A percentile compares a stretch with the other conserved stretches of the same genome.
Evolutionary conservation across 2,797 vertebrate genomes (phyloP).

Genomic region (Taeniopygia guttata): DNA sequence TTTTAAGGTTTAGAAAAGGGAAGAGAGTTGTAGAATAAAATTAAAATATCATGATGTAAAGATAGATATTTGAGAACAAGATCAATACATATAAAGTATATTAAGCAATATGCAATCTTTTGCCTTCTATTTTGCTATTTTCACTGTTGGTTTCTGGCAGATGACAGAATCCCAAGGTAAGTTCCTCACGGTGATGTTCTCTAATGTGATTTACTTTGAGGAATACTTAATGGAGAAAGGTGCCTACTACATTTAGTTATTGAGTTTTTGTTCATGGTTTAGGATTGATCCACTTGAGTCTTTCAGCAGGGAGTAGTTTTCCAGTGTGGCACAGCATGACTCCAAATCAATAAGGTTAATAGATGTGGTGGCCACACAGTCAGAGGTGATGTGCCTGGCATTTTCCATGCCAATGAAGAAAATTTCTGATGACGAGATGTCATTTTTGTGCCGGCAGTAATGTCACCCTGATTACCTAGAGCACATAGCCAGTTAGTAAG

Average conservation of each 20-base stretch:
- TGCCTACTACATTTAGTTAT: constrained; percentile 84
- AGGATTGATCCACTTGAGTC: constrained; percentile 94
- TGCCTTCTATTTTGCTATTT: not conserved
- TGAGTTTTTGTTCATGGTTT: constrained; percentile 87
- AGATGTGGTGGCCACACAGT: constrained; percentile 92
- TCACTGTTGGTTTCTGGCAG: not conserved
- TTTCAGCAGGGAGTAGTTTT: constrained; percentile 87
- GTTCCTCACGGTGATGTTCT: constrained; percentile 47
- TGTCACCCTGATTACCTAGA: constrained; percentile 87
- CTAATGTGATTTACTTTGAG: constrained; percentile 83
- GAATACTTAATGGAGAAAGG: constrained; percentile 82
- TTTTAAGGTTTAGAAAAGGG: constrained; percentile 27
- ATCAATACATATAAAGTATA: not conserved
- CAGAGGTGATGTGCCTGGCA: constrained; percentile 91
- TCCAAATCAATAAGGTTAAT: constrained; percentile 98
- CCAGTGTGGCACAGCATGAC: constrained; percentile 87
- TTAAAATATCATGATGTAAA: not conserved
- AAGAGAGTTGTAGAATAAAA: not conserved
- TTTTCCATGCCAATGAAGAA: constrained; percentile 91
- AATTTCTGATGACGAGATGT: constrained; percentile 92
- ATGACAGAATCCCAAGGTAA: constrained; percentile 45
- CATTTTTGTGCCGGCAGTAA: constrained; percentile 85
- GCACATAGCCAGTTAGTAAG: constrained; percentile 75
- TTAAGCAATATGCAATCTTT: not conserved
- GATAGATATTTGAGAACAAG: not conserved